Evolutionary conservation across 2,797 vertebrate species (phyloP).

Genomic region (Semotilus atromaculatus): DNA sequence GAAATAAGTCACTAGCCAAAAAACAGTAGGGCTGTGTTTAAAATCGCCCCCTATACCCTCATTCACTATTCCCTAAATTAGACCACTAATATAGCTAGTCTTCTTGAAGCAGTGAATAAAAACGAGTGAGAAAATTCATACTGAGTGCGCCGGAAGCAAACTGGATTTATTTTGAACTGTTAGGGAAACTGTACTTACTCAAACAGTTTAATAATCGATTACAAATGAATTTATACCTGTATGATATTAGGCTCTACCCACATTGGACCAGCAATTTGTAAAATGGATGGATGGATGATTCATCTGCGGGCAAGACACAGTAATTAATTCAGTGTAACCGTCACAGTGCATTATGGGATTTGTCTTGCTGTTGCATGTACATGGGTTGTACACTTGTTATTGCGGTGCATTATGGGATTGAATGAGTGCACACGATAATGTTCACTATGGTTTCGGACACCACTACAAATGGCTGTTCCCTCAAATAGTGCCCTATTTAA

Average conservation of each 20-base stretch:
- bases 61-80: too few species aligned
- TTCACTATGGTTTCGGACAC: background rate
- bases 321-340: background rate
- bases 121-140: too few species aligned
- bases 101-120: too few species aligned
- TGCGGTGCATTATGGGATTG: background rate
- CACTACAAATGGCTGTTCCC: background rate
- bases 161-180: background rate
- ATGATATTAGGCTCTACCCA: background rate
- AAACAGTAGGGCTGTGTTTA: too few species aligned
- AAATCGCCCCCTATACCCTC: too few species aligned
- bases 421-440: background rate
- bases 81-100: too few species aligned
- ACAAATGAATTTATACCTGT: background rate
- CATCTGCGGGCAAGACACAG: background rate
- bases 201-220: background rate
- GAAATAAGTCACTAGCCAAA: too few species aligned
- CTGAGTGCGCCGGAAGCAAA: background rate
- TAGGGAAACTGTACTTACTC: background rate
- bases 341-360: background rate
- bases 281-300: background rate
- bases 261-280: background rate
- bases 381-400: background rate
- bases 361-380: background rate
- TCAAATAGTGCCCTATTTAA: background rate